Evolutionary conservation across 2,113 vertebrate species (phyloP).

Genomic region (Laticauda colubrina): DNA sequence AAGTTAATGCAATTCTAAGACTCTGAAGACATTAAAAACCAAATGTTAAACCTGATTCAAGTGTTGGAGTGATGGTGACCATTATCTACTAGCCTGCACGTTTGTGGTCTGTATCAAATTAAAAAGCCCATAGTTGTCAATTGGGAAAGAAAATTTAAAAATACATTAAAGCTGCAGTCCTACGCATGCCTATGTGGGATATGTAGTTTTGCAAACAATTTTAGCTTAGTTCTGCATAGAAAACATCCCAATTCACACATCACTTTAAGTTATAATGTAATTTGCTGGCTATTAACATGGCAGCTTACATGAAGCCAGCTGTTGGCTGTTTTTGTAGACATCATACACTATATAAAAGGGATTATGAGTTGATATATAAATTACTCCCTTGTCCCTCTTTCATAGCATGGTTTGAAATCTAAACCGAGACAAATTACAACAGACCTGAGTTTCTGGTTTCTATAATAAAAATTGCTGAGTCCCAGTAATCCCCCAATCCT

Average conservation of each 20-base stretch:
- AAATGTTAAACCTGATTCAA: constrained; percentile 10
- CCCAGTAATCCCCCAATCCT: background rate
- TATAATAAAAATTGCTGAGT: background rate
- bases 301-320: background rate
- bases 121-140: constrained; percentile 41
- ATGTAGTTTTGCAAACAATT: background rate
- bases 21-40: background rate
- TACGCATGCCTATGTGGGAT: background rate
- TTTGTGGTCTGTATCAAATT: constrained; percentile 37
- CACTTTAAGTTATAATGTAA: background rate
- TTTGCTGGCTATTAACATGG: background rate
- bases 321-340: background rate
- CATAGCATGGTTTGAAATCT: background rate
- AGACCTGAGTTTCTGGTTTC: background rate
- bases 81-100: background rate
- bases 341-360: background rate
- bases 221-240: background rate
- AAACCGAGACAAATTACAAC: background rate
- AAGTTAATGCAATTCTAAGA: constrained; percentile 20
- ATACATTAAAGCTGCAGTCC: background rate
- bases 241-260: background rate
- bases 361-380: background rate
- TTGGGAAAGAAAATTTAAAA: constrained; percentile 41
- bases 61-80: constrained; percentile 30
- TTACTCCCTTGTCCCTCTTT: background rate